Percentiles rank a stretch among this genome's conserved stretches.
phyloP scores from a whole-genome alignment of 2,113 vertebrate genomes.

The Microtus richardsoni region DNA sequence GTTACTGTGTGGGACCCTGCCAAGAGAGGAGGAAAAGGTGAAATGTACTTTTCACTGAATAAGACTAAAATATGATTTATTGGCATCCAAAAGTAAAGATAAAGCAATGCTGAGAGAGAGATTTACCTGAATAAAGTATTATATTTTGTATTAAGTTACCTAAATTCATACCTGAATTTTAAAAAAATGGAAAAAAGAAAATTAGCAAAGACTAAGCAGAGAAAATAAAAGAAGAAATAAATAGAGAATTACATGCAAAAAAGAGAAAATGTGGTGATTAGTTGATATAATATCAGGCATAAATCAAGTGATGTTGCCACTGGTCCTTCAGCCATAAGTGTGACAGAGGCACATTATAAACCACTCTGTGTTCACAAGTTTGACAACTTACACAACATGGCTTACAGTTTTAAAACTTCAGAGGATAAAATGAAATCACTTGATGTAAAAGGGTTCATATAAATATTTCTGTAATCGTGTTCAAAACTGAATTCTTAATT shows the following conservation, averaged over 20 bases:
- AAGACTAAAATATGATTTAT: neutral
- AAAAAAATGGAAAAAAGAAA: neutral
- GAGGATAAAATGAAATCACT: neutral
- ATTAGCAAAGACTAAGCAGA: neutral
- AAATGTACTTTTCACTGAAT: neutral
- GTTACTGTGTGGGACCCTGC: neutral
- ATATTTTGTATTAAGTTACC: neutral
- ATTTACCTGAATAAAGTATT: neutral
- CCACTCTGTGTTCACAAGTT: neutral
- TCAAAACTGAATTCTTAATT: conserved; percentile 8
- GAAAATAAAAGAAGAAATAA: neutral
- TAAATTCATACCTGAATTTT: neutral
- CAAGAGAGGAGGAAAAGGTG: neutral
- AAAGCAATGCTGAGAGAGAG: neutral
- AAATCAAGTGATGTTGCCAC: neutral
- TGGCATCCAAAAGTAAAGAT: neutral
- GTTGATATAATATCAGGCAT: neutral
- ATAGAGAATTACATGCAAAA: neutral
- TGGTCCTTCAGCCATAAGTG: neutral
- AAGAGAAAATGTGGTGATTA: neutral
- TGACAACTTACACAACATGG: neutral
- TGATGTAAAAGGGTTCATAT: neutral
- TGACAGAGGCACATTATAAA: neutral
- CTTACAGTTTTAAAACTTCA: neutral
- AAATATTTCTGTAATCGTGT: neutral